Evolutionary conservation across 2,113 vertebrate species (phyloP), one percentile per base, ranked within the genome.

Genomic region (Hippocampus barbouri): DNA sequence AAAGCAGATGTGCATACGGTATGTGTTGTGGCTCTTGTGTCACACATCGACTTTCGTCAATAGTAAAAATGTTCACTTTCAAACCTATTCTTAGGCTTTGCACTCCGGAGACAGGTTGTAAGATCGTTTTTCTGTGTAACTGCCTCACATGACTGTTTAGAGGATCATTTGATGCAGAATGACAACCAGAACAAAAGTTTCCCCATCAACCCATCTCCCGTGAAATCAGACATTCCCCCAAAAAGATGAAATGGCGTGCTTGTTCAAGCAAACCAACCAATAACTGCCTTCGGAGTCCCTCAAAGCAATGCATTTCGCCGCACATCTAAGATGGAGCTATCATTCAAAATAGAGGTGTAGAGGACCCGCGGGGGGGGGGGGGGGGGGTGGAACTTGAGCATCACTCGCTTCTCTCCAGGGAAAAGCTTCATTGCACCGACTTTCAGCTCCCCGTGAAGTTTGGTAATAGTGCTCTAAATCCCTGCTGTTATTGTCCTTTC

Each of bases 391-490:
- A 81, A 85, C 80, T 83, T 70, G 7, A 49, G 73, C 72, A 70
- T 83, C 73, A 70, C 68, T n/a, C 21, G 66, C 64, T 72, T 71
- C 76, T 85, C 84, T 75, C 67, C 79, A 71, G 69, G 79, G 74
- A 67, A 81, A 81, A 82, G 83, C 80, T 73, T 80, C 75, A 73
- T 84, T 82, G 77, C 76, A 66, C 72, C 11, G 63, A 62, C 78
- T 75, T 79, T 79, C 81, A 45, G 86, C 72, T 80, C 86, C 83
- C 86, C 87, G 82, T 80, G 78, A 78, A 74, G 87, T 81, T 84
- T 79, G 71, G 83, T 87, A 87, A 88, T 89, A 75, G 88, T 81
- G 79, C 83, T 80, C 78, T 77, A 88, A 90, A 89, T 85, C 79
- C 83, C 70, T 79, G 84, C 77, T 79, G 71, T 82, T 82, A 87